phyloP scores from a whole-genome alignment of 2,797 vertebrate species.

The Pseudocheirus occidentalis region DNA sequence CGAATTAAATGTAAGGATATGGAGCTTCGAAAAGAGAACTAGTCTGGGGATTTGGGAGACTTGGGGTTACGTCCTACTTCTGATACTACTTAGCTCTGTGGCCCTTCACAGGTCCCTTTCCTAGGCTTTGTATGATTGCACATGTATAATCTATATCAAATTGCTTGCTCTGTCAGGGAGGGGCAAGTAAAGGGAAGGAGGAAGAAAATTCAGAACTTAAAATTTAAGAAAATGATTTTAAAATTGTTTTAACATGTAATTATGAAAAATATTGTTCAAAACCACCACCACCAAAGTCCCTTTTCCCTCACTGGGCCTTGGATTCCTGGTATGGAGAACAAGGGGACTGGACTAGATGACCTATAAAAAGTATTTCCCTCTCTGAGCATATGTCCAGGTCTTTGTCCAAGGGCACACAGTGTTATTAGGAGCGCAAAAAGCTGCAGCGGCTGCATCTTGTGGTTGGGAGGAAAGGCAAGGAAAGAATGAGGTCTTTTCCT shows the following conservation, averaged over 20 bases:
- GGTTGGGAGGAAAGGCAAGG: not conserved
- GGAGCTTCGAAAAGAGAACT: not conserved
- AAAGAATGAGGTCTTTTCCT: not conserved
- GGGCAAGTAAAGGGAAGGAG: not conserved
- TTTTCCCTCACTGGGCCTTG: not conserved
- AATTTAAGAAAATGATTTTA: not conserved
- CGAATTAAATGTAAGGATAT: not conserved
- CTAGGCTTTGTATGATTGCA: not conserved
- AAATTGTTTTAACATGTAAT: not conserved
- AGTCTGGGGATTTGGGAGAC: not conserved
- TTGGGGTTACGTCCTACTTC: not conserved
- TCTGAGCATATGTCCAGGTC: not conserved
- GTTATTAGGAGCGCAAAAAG: not conserved
- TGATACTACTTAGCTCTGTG: not conserved
- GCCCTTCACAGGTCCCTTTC: not conserved
- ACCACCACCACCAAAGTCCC: not conserved
- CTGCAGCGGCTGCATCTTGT: not conserved
- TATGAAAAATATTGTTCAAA: not conserved
- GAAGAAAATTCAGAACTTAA: not conserved
- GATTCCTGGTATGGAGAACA: not conserved
- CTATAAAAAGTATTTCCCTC: not conserved
- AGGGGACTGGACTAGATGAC: not conserved
- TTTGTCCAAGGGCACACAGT: not conserved
- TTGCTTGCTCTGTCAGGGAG: not conserved
- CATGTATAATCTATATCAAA: not conserved